phyloP scores from a whole-genome alignment of 2,888 invertebrate species.

The Chrysomela aeneicollis region DNA sequence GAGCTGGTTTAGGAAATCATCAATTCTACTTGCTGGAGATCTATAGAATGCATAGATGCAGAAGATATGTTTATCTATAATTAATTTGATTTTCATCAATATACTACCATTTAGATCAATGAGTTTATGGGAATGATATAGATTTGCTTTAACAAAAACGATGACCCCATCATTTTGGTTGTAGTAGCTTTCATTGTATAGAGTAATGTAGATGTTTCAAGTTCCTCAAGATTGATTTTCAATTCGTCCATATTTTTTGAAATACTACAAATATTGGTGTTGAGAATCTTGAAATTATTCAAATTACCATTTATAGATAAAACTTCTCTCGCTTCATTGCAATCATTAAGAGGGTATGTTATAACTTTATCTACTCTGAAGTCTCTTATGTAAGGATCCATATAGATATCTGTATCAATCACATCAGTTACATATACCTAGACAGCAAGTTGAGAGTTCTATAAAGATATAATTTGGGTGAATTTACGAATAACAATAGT shows the following conservation, averaged over 20 bases:
- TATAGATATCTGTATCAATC: too few species aligned
- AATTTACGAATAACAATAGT: too few species aligned
- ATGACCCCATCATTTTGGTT: slow-evolving; percentile 3
- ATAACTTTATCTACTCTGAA: background rate
- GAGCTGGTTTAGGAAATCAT: background rate
- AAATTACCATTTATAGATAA: background rate
- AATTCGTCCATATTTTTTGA: slow-evolving; percentile 5
- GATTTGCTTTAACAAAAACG: background rate
- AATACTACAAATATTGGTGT: slow-evolving; percentile 4
- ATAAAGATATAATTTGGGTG: too few species aligned
- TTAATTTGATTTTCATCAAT: background rate
- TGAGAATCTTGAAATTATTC: background rate
- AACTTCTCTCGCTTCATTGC: slow-evolving; percentile 4
- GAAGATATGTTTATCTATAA: background rate
- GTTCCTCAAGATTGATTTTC: background rate
- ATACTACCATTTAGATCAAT: slow-evolving; percentile 1
- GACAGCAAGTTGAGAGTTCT: too few species aligned
- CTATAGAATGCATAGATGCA: slow-evolving; percentile 9
- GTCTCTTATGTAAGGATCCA: background rate
- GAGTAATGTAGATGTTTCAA: background rate
- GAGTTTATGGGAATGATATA: background rate
- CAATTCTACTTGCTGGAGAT: background rate
- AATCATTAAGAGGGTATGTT: slow-evolving; percentile 4
- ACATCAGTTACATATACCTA: too few species aligned
- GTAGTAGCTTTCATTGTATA: background rate